These are phyloP conservation scores for Tachina fera DNA, from an alignment of 2,888 invertebrate genomes.

Conservation along the genomic window DNA sequence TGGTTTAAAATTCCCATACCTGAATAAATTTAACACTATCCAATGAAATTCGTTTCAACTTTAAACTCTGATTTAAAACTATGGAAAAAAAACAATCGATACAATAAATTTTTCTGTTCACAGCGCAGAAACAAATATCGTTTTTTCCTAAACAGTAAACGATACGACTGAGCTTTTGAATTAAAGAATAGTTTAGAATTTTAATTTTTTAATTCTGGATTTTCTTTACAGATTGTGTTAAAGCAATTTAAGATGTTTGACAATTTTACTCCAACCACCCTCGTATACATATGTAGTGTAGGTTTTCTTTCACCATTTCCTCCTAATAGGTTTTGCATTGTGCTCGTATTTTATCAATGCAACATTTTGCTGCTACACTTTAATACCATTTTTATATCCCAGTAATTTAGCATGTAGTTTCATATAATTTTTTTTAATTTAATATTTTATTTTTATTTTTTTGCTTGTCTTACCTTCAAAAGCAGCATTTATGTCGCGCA, in stretches of 20 bases:
- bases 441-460: background rate
- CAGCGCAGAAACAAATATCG: too few relatives aligned
- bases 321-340: background rate
- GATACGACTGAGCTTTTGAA: too few relatives aligned
- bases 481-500: conserved; percentile 94
- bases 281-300: background rate
- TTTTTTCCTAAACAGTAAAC: too few relatives aligned
- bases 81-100: too few relatives aligned
- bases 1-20: too few relatives aligned
- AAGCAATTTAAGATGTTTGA: background rate
- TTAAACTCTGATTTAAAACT: too few relatives aligned
- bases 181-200: too few relatives aligned
- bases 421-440: background rate
- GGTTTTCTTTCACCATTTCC: background rate
- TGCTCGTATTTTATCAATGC: background rate
- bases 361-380: background rate
- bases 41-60: too few relatives aligned
- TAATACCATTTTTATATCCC: conserved; percentile 29
- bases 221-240: too few relatives aligned
- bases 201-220: too few relatives aligned
- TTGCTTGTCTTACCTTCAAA: conserved; percentile 90
- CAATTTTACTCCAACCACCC: background rate
- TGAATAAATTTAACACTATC: too few relatives aligned
- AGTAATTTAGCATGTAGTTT: conserved; percentile 18
- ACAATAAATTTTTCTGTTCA: too few relatives aligned